phyloP scores from a whole-genome alignment of 1,140 invertebrate species.

The Formica selysi region DNA sequence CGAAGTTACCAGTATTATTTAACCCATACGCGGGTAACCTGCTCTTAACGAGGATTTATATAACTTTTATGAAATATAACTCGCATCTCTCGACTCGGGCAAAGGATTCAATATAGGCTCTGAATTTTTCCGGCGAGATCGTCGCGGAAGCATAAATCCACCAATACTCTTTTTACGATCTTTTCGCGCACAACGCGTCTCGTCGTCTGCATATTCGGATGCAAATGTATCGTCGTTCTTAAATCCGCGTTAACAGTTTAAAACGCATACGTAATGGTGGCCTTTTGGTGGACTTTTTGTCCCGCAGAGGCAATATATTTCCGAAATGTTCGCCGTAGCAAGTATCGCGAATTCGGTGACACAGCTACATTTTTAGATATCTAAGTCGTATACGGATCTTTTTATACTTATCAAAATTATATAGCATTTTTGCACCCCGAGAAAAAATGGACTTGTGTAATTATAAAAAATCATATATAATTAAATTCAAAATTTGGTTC shows the following conservation, averaged over 20 bases:
- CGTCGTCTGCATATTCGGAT: background rate
- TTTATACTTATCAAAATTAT: background rate
- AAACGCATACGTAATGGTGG: background rate
- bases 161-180: slow-evolving; percentile 16
- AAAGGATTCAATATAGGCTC: background rate
- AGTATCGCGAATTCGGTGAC: background rate
- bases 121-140: slow-evolving; percentile 21
- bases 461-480: too few relatives aligned
- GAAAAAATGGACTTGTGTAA: too few relatives aligned
- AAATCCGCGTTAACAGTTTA: slow-evolving; percentile 22
- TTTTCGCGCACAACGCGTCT: background rate
- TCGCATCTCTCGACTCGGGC: slow-evolving; percentile 3
- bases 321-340: background rate
- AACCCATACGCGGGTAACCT: background rate
- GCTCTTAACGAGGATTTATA: slow-evolving; percentile 57
- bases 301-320: slow-evolving; percentile 1
- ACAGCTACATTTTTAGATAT: background rate
- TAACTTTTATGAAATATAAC: slow-evolving; percentile 12
- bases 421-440: background rate
- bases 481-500: too few relatives aligned
- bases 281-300: slow-evolving; percentile 2
- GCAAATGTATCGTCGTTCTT: slow-evolving; percentile 30
- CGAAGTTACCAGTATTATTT: slow-evolving; percentile 52
- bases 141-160: slow-evolving; percentile 25
- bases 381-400: background rate